A percentile compares a stretch with the other conserved stretches of the same genome.
phyloP scores from a whole-genome alignment of 2,113 vertebrate species.

The Tympanuchus pallidicinctus region DNA sequence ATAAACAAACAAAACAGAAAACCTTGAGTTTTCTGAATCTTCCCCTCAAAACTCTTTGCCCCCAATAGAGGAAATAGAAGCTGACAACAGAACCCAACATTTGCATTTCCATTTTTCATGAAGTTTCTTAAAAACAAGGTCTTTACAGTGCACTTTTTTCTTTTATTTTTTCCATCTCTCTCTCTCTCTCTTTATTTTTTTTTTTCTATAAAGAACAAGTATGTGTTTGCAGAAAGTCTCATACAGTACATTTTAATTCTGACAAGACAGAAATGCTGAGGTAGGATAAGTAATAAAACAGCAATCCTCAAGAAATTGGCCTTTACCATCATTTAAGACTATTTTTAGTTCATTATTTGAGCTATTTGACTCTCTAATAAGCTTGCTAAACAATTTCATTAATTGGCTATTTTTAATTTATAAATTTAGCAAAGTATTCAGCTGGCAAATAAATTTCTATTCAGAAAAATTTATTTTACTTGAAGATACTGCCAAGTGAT shows the following conservation, averaged over 20 bases:
- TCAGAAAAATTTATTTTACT: neutral
- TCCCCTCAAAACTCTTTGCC: neutral
- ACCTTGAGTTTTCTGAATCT: neutral
- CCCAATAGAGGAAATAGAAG: neutral
- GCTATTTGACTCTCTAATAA: neutral
- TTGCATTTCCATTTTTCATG: neutral
- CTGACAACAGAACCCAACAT: neutral
- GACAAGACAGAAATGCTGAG: neutral
- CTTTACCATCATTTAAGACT: neutral
- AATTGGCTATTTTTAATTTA: conserved; percentile 58
- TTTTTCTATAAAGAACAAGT: neutral
- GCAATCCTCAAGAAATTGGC: neutral
- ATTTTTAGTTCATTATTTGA: conserved; percentile 20
- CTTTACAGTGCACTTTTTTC: neutral
- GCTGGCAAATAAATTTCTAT: neutral
- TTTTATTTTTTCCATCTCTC: neutral
- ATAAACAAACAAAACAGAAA: neutral
- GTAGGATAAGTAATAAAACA: neutral
- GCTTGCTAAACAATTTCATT: conserved; percentile 32
- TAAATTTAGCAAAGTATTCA: conserved; percentile 19
- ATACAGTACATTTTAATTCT: neutral
- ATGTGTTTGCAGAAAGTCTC: neutral
- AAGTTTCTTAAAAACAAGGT: neutral
- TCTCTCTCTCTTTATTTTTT: neutral
- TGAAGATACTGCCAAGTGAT: conserved; percentile 7